A percentile compares a stretch with the other conserved stretches of the same genome.
These are phyloP conservation scores for Erythrolamprus reginae DNA, from an alignment of 2,113 vertebrate species.

Conservation along the genomic window DNA sequence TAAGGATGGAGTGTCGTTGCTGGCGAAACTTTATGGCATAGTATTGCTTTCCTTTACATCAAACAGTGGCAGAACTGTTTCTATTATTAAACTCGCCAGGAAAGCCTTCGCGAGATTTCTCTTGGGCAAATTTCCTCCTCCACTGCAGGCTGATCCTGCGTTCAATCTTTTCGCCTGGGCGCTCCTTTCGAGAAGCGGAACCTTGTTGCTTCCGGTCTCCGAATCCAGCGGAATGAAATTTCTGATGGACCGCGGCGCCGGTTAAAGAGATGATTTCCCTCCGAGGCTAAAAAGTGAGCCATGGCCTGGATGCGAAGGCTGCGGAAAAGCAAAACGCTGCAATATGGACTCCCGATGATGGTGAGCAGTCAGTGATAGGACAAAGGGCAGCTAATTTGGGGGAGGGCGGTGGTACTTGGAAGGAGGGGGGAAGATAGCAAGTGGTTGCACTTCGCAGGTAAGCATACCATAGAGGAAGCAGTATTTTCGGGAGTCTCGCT, in stretches of 20 bases:
- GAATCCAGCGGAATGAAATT: neutral
- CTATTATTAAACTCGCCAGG: neutral
- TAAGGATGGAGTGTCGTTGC: neutral
- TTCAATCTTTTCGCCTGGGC: too few relatives aligned
- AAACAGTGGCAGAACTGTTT: neutral
- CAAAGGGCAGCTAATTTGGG: too few relatives aligned
- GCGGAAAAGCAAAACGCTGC: constrained; percentile 69
- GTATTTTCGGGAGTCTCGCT: too few relatives aligned
- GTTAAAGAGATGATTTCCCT: neutral
- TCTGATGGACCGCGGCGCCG: neutral
- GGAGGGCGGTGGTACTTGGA: neutral
- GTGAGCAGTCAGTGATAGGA: constrained; percentile 60
- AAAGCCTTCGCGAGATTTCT: neutral
- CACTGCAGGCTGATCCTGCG: neutral
- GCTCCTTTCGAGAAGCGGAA: neutral
- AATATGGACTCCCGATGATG: constrained; percentile 85
- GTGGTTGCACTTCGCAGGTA: neutral
- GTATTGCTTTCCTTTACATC: neutral
- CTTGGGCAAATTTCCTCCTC: neutral
- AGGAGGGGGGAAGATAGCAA: neutral
- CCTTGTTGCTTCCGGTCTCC: neutral
- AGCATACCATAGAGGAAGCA: neutral
- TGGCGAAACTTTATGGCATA: neutral
- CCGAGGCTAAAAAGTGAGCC: neutral
- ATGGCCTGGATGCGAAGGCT: constrained; percentile 33